Conservation (phyloP, 1,140 invertebrate species). For the Phymastichus coffea region DNA sequence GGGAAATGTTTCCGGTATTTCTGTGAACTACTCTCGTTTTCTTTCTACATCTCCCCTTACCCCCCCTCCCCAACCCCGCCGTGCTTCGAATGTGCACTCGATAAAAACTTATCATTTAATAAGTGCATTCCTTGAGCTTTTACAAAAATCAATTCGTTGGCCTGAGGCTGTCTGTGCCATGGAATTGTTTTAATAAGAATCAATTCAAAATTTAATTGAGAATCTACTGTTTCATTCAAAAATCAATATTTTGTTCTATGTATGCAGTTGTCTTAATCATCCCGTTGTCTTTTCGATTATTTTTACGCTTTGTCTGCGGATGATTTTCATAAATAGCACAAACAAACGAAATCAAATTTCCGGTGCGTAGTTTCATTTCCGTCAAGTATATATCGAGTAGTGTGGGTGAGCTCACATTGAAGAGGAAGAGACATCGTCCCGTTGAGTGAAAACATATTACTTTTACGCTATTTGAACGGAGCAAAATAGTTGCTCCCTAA, state of each 20-base stretch:
- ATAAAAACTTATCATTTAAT: slow-evolving; percentile 17
- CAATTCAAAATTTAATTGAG: too few relatives aligned
- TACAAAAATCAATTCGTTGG: not conserved
- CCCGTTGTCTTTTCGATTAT: not conserved
- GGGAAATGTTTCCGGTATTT: slow-evolving; percentile 21
- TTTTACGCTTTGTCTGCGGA: not conserved
- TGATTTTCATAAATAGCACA: not conserved
- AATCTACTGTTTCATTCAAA: not conserved
- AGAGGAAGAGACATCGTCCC: too few relatives aligned
- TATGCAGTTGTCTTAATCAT: not conserved
- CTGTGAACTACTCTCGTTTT: not conserved
- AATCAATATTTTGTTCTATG: not conserved
- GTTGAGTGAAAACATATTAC: too few relatives aligned
- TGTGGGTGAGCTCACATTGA: too few relatives aligned
- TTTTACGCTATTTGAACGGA: too few relatives aligned
- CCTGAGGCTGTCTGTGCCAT: not conserved
- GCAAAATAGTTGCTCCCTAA: too few relatives aligned
- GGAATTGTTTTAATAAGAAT: not conserved
- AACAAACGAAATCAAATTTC: not conserved
- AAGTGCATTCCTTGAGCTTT: slow-evolving; percentile 12
- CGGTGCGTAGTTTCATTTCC: not conserved
- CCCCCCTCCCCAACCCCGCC: not conserved
- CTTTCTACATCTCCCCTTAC: not conserved
- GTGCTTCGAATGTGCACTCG: not conserved
- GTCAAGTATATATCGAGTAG: not conserved